These are phyloP conservation scores for Sebastes aleutianus DNA, from an alignment of 2,797 vertebrate genomes.

Conservation along the genomic window DNA sequence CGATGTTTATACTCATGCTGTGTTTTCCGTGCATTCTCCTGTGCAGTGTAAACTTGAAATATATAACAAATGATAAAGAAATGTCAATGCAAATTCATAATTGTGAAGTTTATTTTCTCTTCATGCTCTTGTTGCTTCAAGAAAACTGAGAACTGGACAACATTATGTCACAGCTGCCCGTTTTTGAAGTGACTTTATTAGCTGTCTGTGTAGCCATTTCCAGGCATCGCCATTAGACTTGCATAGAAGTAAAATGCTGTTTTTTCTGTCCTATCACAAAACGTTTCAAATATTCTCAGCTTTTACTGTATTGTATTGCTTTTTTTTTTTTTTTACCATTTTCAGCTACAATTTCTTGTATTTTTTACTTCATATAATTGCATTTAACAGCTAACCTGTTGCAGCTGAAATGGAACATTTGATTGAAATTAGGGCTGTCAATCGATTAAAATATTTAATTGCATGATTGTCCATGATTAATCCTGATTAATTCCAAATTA, in stretches of 20 bases:
- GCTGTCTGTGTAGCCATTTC: background rate
- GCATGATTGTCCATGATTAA: too few relatives aligned
- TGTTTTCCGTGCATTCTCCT: slow-evolving; percentile 24
- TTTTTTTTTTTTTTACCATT: background rate
- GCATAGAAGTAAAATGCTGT: background rate
- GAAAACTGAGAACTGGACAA: background rate
- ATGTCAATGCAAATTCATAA: slow-evolving; percentile 11
- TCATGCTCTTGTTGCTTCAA: background rate
- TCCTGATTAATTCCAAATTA: too few relatives aligned
- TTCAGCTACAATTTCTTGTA: background rate
- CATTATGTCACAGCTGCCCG: background rate
- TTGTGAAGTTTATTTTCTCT: slow-evolving; percentile 13
- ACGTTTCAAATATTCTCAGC: background rate
- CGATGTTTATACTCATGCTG: slow-evolving; percentile 13
- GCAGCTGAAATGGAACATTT: background rate
- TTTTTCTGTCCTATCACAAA: background rate
- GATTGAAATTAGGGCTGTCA: background rate
- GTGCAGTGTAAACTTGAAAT: slow-evolving; percentile 29
- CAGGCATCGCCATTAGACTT: background rate
- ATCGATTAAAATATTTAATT: too few relatives aligned
- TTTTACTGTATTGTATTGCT: background rate
- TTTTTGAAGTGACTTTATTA: background rate
- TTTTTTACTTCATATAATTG: background rate
- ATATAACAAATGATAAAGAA: slow-evolving; percentile 12
- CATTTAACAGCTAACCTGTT: background rate